Evolutionary conservation across 1,140 invertebrate species (phyloP).

Genomic region (Carcinoscorpius rotundicauda): DNA sequence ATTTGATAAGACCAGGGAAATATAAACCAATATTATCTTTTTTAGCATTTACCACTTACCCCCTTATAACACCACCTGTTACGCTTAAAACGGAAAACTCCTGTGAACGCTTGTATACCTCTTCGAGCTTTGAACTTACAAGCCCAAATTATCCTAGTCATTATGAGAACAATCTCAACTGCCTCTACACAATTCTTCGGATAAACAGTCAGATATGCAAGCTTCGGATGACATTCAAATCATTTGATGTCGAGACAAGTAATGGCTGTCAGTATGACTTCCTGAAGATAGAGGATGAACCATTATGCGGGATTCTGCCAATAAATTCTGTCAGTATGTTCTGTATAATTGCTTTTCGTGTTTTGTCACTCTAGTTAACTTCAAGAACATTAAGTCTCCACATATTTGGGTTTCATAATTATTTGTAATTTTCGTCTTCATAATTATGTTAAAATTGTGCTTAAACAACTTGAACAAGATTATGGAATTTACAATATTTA

Average conservation of each 20-base stretch:
- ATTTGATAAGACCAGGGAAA: no score
- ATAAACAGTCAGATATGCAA: slow-evolving; percentile 20
- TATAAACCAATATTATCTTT: no score
- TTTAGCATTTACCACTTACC: no score
- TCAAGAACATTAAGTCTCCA: no score
- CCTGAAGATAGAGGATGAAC: slow-evolving; percentile 22
- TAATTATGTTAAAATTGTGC: no score
- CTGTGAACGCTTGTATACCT: slow-evolving; percentile 22
- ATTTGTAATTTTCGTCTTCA: no score
- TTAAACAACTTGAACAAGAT: no score
- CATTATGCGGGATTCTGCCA: slow-evolving; percentile 21
- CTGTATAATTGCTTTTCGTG: no score
- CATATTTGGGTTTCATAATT: no score
- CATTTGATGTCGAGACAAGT: slow-evolving; percentile 23
- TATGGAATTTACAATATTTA: no score
- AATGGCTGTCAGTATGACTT: slow-evolving; percentile 24
- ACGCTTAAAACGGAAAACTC: not conserved
- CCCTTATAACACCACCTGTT: no score
- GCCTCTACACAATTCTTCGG: slow-evolving; percentile 18
- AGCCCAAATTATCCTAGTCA: slow-evolving; percentile 23
- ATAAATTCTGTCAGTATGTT: slow-evolving; percentile 9
- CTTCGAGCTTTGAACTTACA: slow-evolving; percentile 19
- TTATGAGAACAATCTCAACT: slow-evolving; percentile 21
- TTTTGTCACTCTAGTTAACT: no score
- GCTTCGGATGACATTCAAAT: slow-evolving; percentile 20